Evolutionary conservation across 1,140 invertebrate species (phyloP), one percentile per base, ranked within the genome.

Genomic region (Cyclargus thomasi): DNA sequence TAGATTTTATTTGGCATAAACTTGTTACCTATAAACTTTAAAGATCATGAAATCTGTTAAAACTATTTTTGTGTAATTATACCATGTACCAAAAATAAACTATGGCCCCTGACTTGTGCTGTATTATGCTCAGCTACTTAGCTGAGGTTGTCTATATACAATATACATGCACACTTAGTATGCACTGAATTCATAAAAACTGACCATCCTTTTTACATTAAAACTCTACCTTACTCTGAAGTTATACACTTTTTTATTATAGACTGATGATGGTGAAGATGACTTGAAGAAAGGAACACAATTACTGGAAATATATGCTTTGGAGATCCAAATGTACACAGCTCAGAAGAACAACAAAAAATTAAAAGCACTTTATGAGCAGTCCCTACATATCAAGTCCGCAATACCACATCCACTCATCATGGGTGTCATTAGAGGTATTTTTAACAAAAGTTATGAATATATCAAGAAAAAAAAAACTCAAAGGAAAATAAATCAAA

Each of bases 291-390:
- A 99, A 91, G 98, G 98, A 57, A 99, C 99, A 1, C 99, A 99
- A 82, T 90, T 99, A 8, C 90, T 99, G 57, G 99, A 99, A 91
- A 99, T 99, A 65, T 99, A 99, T 91, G 99, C 99, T 0, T 90
- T 99, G 74, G 99, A 99, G 93, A 99, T 99, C 81, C 99, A 99
- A 93, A 99, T 99, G 99, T 99, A 99, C 85, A 99, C 99, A 1
- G 97, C 97, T 67, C 98, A 99, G 91, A 99, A 99, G 84, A 99
- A 99, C 87, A 99, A 99, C 84, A 99, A 99, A 86, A 99, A 99
- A 89, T 90, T 99, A 7, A 99, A 99, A 92, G 96, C 97, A 4
- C 91, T 99, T 0, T 99, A 99, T 87, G 98, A 99, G 86, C 97
- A 99, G 89, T 99, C 98, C 0, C 92, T 99, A 62, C 97, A 99